Evolutionary conservation across 2,113 vertebrate species (phyloP).

Genomic region (Malurus elegans): DNA sequence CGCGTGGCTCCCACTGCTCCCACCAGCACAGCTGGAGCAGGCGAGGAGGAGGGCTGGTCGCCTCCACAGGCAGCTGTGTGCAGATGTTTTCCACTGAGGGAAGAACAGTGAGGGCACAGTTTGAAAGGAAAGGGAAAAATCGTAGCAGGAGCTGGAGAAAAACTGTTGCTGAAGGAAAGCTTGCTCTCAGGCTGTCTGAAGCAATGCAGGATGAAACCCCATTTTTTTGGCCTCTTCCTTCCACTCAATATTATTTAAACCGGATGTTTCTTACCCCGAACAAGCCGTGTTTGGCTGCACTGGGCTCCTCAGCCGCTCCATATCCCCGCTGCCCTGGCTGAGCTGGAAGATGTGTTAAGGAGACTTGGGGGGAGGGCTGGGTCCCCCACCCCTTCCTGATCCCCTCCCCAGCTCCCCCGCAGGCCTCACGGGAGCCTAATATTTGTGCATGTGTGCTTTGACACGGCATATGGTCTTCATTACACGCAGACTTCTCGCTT

Average conservation of each 20-base stretch:
- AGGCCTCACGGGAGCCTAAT: slow-evolving; percentile 46
- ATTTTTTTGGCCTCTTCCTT: not conserved
- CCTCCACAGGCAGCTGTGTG: not conserved
- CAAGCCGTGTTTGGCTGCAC: not conserved
- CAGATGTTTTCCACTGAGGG: slow-evolving; percentile 23
- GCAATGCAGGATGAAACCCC: not conserved
- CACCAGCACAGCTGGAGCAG: not conserved
- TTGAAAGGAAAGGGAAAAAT: not conserved
- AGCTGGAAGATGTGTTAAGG: not conserved
- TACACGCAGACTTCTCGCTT: slow-evolving; percentile 60
- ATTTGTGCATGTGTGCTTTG: slow-evolving; percentile 65
- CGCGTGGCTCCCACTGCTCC: not conserved
- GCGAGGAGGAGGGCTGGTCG: not conserved
- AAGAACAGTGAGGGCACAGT: not conserved
- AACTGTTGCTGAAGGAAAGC: not conserved
- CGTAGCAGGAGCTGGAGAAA: not conserved
- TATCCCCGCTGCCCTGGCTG: not conserved
- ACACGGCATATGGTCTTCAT: slow-evolving; percentile 66
- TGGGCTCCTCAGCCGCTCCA: not conserved
- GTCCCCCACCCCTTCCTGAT: slow-evolving; percentile 32
- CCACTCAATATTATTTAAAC: not conserved
- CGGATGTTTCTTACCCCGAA: not conserved
- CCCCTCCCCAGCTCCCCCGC: not conserved
- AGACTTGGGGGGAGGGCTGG: not conserved
- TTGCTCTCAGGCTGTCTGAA: not conserved